These are phyloP conservation scores for Charaxes varanes DNA, from an alignment of 1,140 invertebrate genomes.

Conservation along the genomic window DNA sequence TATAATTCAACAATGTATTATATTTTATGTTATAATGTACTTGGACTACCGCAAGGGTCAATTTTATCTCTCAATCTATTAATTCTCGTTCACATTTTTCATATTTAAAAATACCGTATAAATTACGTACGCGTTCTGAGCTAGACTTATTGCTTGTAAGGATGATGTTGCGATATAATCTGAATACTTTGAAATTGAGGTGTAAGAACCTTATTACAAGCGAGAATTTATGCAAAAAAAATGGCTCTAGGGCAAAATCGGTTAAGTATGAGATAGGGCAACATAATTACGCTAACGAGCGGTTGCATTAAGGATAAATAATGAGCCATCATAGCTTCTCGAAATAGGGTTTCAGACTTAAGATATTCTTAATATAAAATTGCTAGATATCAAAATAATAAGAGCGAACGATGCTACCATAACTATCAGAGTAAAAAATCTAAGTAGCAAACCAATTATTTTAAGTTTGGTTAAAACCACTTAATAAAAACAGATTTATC, in stretches of 20 bases:
- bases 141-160: slow-evolving; percentile 29
- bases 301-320: slow-evolving; percentile 40
- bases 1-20: too few species aligned
- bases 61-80: too few species aligned
- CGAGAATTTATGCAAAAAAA: slow-evolving; percentile 24
- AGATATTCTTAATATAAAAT: slow-evolving; percentile 1
- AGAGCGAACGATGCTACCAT: too few species aligned
- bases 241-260: slow-evolving; percentile 21
- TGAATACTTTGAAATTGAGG: slow-evolving; percentile 20
- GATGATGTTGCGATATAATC: slow-evolving; percentile 26
- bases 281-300: slow-evolving; percentile 39
- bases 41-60: too few species aligned
- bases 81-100: too few species aligned
- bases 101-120: slow-evolving; percentile 1
- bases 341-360: slow-evolving; percentile 13
- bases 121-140: not conserved
- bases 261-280: slow-evolving; percentile 20
- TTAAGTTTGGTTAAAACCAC: too few species aligned
- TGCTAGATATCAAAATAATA: not conserved
- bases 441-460: too few species aligned
- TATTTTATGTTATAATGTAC: too few species aligned
- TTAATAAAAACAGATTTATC: too few species aligned
- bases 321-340: slow-evolving; percentile 29
- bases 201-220: slow-evolving; percentile 15
- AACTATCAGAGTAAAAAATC: too few species aligned